Conservation (phyloP, 2,888 invertebrate species). For the Drosophila recens region DNA sequence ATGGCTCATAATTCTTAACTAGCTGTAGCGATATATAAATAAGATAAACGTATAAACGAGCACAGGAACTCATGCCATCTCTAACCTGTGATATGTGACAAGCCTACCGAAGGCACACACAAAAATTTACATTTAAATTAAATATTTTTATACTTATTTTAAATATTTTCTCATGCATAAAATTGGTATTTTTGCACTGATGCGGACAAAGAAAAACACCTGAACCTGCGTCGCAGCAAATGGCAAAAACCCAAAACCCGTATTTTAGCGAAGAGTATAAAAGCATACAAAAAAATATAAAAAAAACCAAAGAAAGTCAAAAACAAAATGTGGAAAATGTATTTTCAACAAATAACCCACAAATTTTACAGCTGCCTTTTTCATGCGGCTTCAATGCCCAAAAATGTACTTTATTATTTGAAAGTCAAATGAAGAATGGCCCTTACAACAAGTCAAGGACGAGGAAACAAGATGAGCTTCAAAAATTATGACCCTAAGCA, state of each 20-base stretch:
- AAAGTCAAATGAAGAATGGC: conserved; percentile 66
- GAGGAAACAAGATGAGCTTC: conserved; percentile 29
- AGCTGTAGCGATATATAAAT: conserved; percentile 36
- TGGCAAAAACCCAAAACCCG: conserved; percentile 33
- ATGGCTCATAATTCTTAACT: conserved; percentile 60
- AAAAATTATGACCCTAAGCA: conserved; percentile 50
- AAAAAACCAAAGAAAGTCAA: conserved; percentile 19
- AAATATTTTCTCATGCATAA: conserved; percentile 79
- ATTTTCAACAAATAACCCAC: conserved; percentile 71
- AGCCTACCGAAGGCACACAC: conserved; percentile 27
- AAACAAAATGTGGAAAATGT: conserved; percentile 60
- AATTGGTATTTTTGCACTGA: conserved; percentile 73
- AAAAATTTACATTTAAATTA: conserved; percentile 77
- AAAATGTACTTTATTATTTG: conserved; percentile 66
- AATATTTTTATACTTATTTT: conserved; percentile 72
- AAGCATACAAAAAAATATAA: conserved; percentile 1
- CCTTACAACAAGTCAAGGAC: conserved; percentile 57
- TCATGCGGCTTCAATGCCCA: conserved; percentile 53
- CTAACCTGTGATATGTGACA: conserved; percentile 40
- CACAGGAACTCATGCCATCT: not conserved
- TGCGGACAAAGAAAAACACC: conserved; percentile 41
- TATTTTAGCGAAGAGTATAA: conserved; percentile 18
- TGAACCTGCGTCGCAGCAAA: conserved; percentile 42
- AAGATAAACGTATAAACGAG: conserved; percentile 36
- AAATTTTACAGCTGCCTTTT: conserved; percentile 68